A percentile compares a stretch with the other conserved stretches of the same genome.
Conservation (phyloP, 2,113 vertebrate species). For the Tragulus kanchil region DNA sequence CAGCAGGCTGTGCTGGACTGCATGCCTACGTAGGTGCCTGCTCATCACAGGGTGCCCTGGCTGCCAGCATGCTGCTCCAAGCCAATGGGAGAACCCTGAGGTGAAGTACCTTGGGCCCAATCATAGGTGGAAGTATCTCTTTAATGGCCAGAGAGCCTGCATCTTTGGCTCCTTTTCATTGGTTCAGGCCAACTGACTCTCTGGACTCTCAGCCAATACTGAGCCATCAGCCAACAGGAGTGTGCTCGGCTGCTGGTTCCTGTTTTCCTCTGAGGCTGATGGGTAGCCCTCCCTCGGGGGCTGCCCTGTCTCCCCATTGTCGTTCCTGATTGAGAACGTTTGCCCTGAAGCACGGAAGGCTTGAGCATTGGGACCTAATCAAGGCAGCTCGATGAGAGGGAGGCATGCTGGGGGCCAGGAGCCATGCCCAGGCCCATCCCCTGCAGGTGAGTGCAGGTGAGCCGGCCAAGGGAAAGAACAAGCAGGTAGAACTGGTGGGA, state of each 20-base stretch:
- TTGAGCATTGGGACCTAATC: conserved; percentile 65
- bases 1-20: conserved; percentile 69
- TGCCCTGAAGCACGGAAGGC: conserved; percentile 60
- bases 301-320: conserved; percentile 41
- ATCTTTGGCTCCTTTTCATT: conserved; percentile 80
- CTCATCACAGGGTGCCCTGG: conserved; percentile 70
- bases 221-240: conserved; percentile 61
- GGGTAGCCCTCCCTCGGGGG: conserved; percentile 51
- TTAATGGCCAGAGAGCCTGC: conserved; percentile 70
- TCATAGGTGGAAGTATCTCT: conserved; percentile 74
- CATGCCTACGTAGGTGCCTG: conserved; percentile 65
- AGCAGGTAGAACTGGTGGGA: conserved; percentile 6
- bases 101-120: conserved; percentile 71
- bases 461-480: conserved; percentile 21
- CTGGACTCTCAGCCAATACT: conserved; percentile 72
- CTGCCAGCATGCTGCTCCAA: conserved; percentile 73
- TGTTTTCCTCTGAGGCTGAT: conserved; percentile 72
- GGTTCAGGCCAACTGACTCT: conserved; percentile 72
- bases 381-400: conserved; percentile 55
- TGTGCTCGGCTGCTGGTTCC: conserved; percentile 60
- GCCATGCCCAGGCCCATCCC: background rate
- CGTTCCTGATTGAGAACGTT: conserved; percentile 55
- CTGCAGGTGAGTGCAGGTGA: conserved; percentile 58
- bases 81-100: conserved; percentile 77
- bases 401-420: background rate